These are phyloP conservation scores for Ophthalmolycus amberensis DNA, from an alignment of 2,113 vertebrate species.

Conservation along the genomic window DNA sequence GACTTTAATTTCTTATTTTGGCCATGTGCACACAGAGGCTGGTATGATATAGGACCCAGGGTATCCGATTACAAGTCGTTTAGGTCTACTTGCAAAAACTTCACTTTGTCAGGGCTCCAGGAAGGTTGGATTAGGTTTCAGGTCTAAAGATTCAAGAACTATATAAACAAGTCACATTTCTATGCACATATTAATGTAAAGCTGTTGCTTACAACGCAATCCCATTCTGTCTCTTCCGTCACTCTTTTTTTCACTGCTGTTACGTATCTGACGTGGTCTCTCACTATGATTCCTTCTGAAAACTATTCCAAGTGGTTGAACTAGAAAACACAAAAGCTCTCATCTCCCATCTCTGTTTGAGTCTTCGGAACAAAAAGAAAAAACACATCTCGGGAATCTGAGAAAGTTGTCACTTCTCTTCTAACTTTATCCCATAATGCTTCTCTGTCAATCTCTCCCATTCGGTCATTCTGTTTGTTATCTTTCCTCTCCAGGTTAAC, in stretches of 20 bases:
- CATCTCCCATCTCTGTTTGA: background rate
- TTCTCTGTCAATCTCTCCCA: background rate
- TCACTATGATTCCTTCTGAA: background rate
- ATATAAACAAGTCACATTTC: background rate
- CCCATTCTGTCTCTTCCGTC: background rate
- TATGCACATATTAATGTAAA: background rate
- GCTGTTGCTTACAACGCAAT: background rate
- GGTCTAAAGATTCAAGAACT: background rate
- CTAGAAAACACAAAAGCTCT: background rate
- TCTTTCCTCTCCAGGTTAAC: constrained; percentile 32
- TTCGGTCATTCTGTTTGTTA: constrained; percentile 31
- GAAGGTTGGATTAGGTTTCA: too few relatives aligned
- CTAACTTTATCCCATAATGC: background rate
- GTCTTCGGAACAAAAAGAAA: background rate
- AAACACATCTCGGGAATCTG: constrained; percentile 3
- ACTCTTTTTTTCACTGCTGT: background rate
- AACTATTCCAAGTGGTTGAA: background rate
- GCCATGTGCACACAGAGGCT: too few relatives aligned
- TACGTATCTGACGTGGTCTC: background rate
- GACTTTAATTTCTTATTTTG: too few relatives aligned
- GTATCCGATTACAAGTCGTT: too few relatives aligned
- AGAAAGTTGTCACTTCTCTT: constrained; percentile 4
- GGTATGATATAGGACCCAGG: too few relatives aligned
- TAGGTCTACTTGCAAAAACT: too few relatives aligned
- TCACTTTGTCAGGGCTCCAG: too few relatives aligned